Conservation (phyloP, 2,888 invertebrate species). For the Nebria salina region DNA sequence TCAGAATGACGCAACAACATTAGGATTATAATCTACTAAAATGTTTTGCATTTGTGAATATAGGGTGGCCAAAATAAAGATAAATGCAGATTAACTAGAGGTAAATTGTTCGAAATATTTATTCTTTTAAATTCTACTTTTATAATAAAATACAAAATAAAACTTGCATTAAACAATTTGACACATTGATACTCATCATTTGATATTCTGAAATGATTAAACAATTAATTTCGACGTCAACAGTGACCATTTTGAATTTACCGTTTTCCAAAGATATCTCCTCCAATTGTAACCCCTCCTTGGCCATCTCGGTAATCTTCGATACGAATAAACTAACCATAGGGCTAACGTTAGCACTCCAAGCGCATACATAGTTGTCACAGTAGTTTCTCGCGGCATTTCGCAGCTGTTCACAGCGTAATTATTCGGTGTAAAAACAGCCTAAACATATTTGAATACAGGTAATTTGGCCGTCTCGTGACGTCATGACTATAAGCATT, state of each 20-base stretch:
- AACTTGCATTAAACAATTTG: neutral
- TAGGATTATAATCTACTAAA: too few species aligned
- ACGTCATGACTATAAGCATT: neutral
- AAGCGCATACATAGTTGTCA: conserved; percentile 71
- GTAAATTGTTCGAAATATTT: neutral
- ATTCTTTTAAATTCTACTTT: neutral
- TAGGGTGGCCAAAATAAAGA: too few species aligned
- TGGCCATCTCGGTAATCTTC: conserved; percentile 49
- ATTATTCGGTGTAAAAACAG: conserved; percentile 76
- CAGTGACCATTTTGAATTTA: neutral
- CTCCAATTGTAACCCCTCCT: neutral
- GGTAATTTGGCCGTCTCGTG: neutral
- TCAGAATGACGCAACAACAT: too few species aligned
- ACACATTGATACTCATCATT: neutral
- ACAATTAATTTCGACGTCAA: neutral
- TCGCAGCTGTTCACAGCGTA: conserved; percentile 79
- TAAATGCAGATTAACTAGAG: neutral
- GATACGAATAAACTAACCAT: conserved; percentile 56
- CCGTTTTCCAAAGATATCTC: neutral
- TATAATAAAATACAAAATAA: neutral
- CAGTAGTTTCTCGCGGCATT: conserved; percentile 82
- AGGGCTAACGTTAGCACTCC: conserved; percentile 63
- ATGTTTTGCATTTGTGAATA: too few species aligned
- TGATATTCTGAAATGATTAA: neutral
- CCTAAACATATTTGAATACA: conserved; percentile 66